A percentile compares a stretch with the other conserved stretches of the same genome.
Evolutionary conservation across 1,140 invertebrate genomes (phyloP).

Genomic region (Limonius californicus): DNA sequence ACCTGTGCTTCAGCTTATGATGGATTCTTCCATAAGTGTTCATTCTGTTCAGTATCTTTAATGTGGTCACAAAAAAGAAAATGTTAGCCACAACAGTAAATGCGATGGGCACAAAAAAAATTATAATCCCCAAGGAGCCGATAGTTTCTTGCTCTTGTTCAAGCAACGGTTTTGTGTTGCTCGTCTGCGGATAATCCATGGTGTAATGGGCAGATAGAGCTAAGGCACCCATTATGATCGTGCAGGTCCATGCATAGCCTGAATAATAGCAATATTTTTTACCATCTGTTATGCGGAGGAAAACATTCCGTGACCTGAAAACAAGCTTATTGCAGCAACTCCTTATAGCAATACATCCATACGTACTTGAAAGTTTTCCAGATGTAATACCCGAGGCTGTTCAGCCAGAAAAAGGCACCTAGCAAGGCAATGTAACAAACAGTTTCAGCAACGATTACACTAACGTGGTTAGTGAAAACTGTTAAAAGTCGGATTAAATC

Average conservation of each 20-base stretch:
- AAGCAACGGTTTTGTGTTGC: conserved; percentile 47
- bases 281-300: conserved; percentile 75
- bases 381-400: conserved; percentile 77
- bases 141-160: conserved; percentile 59
- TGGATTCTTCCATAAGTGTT: conserved; percentile 79
- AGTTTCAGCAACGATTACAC: conserved; percentile 71
- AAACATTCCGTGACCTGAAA: conserved; percentile 74
- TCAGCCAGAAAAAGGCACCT: conserved; percentile 80
- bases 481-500: conserved; percentile 75
- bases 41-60: conserved; percentile 73
- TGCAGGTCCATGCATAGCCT: conserved; percentile 72
- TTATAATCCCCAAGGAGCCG: conserved; percentile 71
- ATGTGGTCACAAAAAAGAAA: conserved; percentile 73
- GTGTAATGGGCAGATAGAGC: conserved; percentile 77
- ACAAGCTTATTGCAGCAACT: conserved; percentile 7
- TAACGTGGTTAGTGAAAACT: conserved; percentile 72
- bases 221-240: conserved; percentile 61
- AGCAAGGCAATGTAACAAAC: conserved; percentile 69
- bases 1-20: conserved; percentile 78
- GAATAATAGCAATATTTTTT: conserved; percentile 84
- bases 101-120: conserved; percentile 74
- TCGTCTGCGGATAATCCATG: conserved; percentile 59
- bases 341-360: background rate
- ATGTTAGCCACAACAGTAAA: conserved; percentile 73
- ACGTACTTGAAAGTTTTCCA: conserved; percentile 77